Evolutionary conservation across 2,888 invertebrate genomes (phyloP).

Genomic region (Trachelus iudaicus): DNA sequence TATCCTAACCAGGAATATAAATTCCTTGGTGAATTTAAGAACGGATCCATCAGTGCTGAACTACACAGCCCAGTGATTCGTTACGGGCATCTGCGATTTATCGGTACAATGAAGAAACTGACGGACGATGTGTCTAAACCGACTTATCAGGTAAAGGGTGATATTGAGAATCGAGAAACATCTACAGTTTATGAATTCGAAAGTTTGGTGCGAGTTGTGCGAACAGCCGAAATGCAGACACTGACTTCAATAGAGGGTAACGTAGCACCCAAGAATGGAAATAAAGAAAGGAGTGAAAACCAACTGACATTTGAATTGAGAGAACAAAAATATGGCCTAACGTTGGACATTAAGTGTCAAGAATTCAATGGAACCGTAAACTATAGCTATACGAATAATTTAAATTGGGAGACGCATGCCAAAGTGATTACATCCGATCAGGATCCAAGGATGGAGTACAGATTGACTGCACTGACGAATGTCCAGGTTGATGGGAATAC

Average conservation of each 20-base stretch:
- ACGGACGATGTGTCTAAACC: slow-evolving; percentile 6
- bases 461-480: slow-evolving; percentile 44
- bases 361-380: slow-evolving; percentile 34
- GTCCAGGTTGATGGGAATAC: slow-evolving; percentile 54
- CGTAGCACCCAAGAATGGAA: slow-evolving; percentile 24
- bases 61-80: slow-evolving; percentile 36
- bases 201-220: slow-evolving; percentile 19
- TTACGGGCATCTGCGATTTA: slow-evolving; percentile 39
- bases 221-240: slow-evolving; percentile 14
- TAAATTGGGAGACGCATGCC: slow-evolving; percentile 50
- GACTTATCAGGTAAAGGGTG: slow-evolving; percentile 41
- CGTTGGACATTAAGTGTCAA: slow-evolving; percentile 20
- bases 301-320: slow-evolving; percentile 33
- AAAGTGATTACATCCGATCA: neutral
- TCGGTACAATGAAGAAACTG: slow-evolving; percentile 38
- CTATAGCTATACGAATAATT: slow-evolving; percentile 41
- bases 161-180: slow-evolving; percentile 37
- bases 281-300: slow-evolving; percentile 2
- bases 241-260: slow-evolving; percentile 25
- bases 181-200: slow-evolving; percentile 25
- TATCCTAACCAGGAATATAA: slow-evolving; percentile 40
- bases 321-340: slow-evolving; percentile 37
- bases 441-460: slow-evolving; percentile 18
- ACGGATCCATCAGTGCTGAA: slow-evolving; percentile 33
- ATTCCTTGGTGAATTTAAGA: slow-evolving; percentile 36